These are phyloP conservation scores for Drosophila pandora DNA, from an alignment of 1,140 invertebrate species.

Conservation along the genomic window DNA sequence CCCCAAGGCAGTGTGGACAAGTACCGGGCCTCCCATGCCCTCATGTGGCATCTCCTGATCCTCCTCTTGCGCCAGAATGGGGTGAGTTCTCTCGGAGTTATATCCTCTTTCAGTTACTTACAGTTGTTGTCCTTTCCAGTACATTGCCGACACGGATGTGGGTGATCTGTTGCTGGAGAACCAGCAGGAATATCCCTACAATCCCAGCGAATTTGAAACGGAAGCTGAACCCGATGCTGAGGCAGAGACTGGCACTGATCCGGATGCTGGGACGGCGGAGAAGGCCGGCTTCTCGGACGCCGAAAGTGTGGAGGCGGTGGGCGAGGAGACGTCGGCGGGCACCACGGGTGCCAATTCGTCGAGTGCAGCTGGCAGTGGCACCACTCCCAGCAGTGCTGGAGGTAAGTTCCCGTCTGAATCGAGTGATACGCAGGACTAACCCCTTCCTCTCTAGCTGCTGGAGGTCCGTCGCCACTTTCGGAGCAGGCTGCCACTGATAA, in stretches of 20 bases:
- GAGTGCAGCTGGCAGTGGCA: neutral
- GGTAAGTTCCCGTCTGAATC: neutral
- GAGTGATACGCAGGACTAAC: neutral
- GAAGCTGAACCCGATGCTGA: constrained; percentile 38
- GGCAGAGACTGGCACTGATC: constrained; percentile 6
- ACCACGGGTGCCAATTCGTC: constrained; percentile 3
- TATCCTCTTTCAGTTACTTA: neutral
- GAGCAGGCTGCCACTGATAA: constrained; percentile 85
- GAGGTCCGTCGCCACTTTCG: constrained; percentile 24
- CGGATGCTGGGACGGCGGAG: neutral
- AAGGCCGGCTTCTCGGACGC: constrained; percentile 16
- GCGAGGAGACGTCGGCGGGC: constrained; percentile 4
- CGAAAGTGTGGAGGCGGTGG: constrained; percentile 9
- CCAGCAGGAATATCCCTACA: constrained; percentile 85
- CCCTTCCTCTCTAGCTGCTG: neutral
- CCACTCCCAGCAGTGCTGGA: constrained; percentile 13
- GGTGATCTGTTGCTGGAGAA: constrained; percentile 95
- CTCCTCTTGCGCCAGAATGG: constrained; percentile 96
- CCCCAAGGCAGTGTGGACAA: constrained; percentile 66
- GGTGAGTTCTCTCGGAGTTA: constrained; percentile 85
- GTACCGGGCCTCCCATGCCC: constrained; percentile 89
- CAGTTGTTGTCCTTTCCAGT: constrained; percentile 84
- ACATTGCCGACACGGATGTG: constrained; percentile 95
- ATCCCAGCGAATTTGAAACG: constrained; percentile 35
- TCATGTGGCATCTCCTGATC: constrained; percentile 95